Evolutionary conservation across 2,797 vertebrate genomes (phyloP).

Genomic region (Pipistrellus kuhlii): DNA sequence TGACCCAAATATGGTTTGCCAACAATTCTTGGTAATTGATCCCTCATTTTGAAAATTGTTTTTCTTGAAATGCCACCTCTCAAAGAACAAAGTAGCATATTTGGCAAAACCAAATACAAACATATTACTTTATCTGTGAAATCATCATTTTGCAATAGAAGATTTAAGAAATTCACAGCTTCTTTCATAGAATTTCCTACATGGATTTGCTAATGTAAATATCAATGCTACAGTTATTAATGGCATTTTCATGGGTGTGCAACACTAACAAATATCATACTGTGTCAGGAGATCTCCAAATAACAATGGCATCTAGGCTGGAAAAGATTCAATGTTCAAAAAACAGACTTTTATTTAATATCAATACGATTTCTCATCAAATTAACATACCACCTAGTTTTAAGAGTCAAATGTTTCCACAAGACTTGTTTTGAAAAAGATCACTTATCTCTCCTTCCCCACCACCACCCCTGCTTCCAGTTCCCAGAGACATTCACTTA

Average conservation of each 20-base stretch:
- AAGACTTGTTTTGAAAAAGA: slow-evolving; percentile 42
- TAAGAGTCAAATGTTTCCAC: slow-evolving; percentile 7
- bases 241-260: background rate
- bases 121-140: slow-evolving; percentile 54
- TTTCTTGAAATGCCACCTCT: slow-evolving; percentile 42
- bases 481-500: background rate
- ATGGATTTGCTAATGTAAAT: slow-evolving; percentile 23
- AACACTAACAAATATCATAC: slow-evolving; percentile 13
- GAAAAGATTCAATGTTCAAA: slow-evolving; percentile 25
- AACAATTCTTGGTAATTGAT: slow-evolving; percentile 20
- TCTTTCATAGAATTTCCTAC: slow-evolving; percentile 3
- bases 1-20: background rate
- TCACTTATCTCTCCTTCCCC: background rate
- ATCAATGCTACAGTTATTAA: background rate
- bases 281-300: background rate
- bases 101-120: slow-evolving; percentile 53
- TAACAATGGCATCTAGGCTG: background rate
- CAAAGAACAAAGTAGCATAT: slow-evolving; percentile 8
- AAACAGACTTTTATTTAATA: slow-evolving; percentile 41
- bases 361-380: slow-evolving; percentile 39
- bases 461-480: background rate
- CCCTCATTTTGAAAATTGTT: slow-evolving; percentile 51
- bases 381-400: background rate
- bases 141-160: slow-evolving; percentile 43
- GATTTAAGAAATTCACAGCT: slow-evolving; percentile 1